Percentiles rank a stretch among this genome's conserved stretches.
phyloP scores from a whole-genome alignment of 2,113 vertebrate species.

The Elachura formosa region DNA sequence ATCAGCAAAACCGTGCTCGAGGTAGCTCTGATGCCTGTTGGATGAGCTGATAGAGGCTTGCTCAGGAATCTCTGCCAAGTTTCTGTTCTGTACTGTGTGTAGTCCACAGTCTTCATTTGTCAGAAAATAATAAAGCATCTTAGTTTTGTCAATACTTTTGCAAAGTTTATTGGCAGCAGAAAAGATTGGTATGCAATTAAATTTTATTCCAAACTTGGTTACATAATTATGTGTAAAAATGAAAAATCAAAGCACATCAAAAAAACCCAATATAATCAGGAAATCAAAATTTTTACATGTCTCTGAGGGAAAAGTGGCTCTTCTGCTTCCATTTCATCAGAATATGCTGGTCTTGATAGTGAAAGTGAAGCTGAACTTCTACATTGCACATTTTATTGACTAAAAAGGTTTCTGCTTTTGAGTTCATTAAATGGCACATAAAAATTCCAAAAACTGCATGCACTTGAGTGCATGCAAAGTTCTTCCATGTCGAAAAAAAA shows the following conservation, averaged over 20 bases:
- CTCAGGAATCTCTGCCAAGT: background rate
- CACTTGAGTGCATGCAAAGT: fast-evolving
- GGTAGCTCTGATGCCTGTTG: background rate
- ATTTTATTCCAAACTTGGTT: background rate
- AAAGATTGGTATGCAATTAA: background rate
- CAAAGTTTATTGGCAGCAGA: background rate
- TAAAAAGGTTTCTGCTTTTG: background rate
- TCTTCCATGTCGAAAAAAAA: too few species aligned
- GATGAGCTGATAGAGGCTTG: background rate
- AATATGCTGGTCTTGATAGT: background rate
- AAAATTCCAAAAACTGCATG: background rate
- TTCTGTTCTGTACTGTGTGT: background rate
- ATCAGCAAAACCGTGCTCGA: background rate
- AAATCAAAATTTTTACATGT: background rate
- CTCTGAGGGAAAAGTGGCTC: background rate
- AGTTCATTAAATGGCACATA: background rate
- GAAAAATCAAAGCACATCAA: background rate
- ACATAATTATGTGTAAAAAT: background rate
- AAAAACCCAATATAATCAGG: background rate
- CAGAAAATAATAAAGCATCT: background rate
- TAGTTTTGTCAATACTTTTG: background rate
- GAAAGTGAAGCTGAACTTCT: background rate
- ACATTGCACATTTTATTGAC: background rate
- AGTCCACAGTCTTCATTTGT: background rate
- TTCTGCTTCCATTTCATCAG: background rate